phyloP scores from a whole-genome alignment of 1,140 invertebrate species.

The Watersipora subatra region DNA sequence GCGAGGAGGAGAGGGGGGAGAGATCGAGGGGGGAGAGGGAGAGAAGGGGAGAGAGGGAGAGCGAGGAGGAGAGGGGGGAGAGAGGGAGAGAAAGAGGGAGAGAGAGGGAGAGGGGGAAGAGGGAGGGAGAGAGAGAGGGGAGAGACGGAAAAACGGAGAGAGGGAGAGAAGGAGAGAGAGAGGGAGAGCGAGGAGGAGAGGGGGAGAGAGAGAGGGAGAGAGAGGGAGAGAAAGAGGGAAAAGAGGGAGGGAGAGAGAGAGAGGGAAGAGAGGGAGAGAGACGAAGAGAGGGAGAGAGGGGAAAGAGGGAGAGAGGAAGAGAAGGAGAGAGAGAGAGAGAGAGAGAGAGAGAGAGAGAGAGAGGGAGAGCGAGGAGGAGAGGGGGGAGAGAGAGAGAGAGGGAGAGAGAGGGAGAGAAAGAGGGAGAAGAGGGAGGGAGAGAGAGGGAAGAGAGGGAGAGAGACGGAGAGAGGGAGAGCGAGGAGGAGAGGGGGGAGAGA shows the following conservation, averaged over 20 bases:
- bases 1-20: too few relatives aligned
- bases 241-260: neutral
- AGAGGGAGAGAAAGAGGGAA: neutral
- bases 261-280: neutral
- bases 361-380: too few relatives aligned
- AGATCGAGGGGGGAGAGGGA: neutral
- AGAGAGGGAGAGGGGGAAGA: neutral
- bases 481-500: neutral
- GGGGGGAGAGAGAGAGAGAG: too few relatives aligned
- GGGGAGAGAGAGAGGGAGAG: neutral
- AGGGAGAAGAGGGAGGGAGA: neutral
- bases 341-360: slow-evolving; percentile 4
- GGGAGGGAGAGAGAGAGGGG: neutral
- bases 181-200: too few relatives aligned
- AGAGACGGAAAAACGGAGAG: neutral
- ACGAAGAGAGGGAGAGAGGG: neutral
- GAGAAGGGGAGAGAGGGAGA: too few relatives aligned
- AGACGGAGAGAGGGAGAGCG: too few relatives aligned
- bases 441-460: neutral
- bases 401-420: neutral
- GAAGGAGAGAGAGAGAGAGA: slow-evolving; percentile 5
- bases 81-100: slow-evolving; percentile 3
- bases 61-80: neutral
- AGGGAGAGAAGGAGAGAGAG: neutral
- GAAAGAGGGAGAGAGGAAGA: slow-evolving; percentile 7